phyloP scores from a whole-genome alignment of 2,113 vertebrate species.

The Dinomys branickii region DNA sequence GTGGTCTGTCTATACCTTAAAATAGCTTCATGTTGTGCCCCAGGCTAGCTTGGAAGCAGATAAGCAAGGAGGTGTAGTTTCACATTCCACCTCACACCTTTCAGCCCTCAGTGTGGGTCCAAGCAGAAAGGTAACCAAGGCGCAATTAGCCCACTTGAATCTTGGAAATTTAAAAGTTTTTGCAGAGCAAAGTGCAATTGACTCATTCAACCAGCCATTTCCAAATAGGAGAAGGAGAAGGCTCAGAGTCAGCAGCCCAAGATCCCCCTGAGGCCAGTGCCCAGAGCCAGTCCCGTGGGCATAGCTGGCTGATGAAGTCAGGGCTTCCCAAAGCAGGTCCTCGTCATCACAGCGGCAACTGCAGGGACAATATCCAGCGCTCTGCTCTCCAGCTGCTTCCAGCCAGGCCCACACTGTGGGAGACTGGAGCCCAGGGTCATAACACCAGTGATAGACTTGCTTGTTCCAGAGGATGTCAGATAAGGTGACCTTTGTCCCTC shows the following conservation, averaged over 20 bases:
- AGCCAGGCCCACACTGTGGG: conserved; percentile 68
- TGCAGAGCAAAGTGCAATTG: conserved; percentile 83
- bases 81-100: neutral
- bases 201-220: conserved; percentile 86
- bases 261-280: conserved; percentile 74
- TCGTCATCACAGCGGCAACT: conserved; percentile 85
- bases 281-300: conserved; percentile 75
- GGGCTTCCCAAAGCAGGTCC: conserved; percentile 84
- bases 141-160: conserved; percentile 82
- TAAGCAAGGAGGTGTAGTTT: conserved; percentile 56
- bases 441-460: neutral
- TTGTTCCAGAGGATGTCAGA: conserved; percentile 76
- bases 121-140: conserved; percentile 79
- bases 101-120: conserved; percentile 71
- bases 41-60: neutral
- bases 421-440: conserved; percentile 80
- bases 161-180: conserved; percentile 85
- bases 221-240: conserved; percentile 73
- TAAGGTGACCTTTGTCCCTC: conserved; percentile 79
- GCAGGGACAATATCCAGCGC: conserved; percentile 85
- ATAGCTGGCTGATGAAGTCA: conserved; percentile 87
- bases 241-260: conserved; percentile 69
- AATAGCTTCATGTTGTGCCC: neutral
- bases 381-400: conserved; percentile 72
- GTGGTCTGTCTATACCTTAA: conserved; percentile 20